Conservation (phyloP, 2,113 vertebrate species). For the Aspiorhynchus laticeps region DNA sequence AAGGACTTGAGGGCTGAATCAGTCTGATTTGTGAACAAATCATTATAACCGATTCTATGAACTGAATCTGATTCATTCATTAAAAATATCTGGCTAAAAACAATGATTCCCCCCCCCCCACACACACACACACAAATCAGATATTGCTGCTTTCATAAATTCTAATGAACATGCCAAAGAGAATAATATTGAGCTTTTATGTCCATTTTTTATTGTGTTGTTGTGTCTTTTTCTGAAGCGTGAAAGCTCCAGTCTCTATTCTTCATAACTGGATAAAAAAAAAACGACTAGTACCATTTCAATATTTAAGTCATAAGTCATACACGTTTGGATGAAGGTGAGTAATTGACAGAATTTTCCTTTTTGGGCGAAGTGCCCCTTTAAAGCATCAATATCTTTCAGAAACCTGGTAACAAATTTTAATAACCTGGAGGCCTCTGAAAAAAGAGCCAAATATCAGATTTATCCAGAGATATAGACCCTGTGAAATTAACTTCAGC, state of each 20-base stretch:
- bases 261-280: not conserved
- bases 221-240: not conserved
- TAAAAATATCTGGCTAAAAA: not conserved
- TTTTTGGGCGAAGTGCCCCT: not conserved
- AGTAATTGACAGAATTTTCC: not conserved
- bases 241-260: not conserved
- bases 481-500: constrained; percentile 11
- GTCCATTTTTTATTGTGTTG: not conserved
- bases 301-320: not conserved
- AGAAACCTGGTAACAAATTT: not conserved
- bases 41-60: not conserved
- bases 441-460: not conserved
- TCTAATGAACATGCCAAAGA: not conserved
- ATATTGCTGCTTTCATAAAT: not conserved
- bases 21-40: not conserved
- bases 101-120: not conserved
- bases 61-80: not conserved
- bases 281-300: not conserved
- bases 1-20: no score
- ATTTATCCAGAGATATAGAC: constrained; percentile 27
- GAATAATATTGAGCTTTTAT: not conserved
- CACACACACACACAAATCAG: not conserved
- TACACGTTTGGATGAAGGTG: not conserved
- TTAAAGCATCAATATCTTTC: not conserved
- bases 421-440: not conserved